These are phyloP conservation scores for Hassar affinis DNA, from an alignment of 2,113 vertebrate genomes.

Conservation along the genomic window DNA sequence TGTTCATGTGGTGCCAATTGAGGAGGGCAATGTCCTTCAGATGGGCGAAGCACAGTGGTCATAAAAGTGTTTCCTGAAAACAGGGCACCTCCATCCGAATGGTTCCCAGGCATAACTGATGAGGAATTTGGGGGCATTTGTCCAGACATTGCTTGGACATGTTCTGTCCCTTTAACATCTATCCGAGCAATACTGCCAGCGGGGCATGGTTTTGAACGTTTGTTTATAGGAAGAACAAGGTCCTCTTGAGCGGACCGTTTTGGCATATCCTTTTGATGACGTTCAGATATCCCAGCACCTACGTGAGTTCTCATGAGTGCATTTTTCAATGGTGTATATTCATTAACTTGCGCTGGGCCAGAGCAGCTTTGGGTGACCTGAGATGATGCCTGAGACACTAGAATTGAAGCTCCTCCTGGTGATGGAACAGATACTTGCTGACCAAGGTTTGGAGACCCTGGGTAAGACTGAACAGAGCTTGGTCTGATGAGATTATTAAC, in stretches of 20 bases:
- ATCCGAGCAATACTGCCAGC: slow-evolving; percentile 68
- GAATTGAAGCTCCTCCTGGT: slow-evolving; percentile 67
- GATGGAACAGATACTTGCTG: slow-evolving; percentile 77
- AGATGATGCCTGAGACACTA: slow-evolving; percentile 73
- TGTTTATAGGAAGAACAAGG: slow-evolving; percentile 81
- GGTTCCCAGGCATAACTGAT: slow-evolving; percentile 73
- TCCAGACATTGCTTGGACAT: slow-evolving; percentile 80
- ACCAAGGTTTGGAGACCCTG: slow-evolving; percentile 77
- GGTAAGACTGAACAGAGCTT: slow-evolving; percentile 78
- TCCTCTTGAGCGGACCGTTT: slow-evolving; percentile 90
- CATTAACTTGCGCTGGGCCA: slow-evolving; percentile 73
- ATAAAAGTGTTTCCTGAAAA: slow-evolving; percentile 86
- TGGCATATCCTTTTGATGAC: slow-evolving; percentile 84
- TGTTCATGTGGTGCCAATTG: slow-evolving; percentile 81
- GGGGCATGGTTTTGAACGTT: slow-evolving; percentile 88
- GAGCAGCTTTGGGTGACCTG: slow-evolving; percentile 76
- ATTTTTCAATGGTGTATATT: slow-evolving; percentile 80
- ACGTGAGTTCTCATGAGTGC: slow-evolving; percentile 73
- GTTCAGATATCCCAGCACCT: slow-evolving; percentile 71
- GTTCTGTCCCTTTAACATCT: slow-evolving; percentile 84
- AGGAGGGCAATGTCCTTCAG: slow-evolving; percentile 81
- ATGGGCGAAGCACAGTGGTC: slow-evolving; percentile 73
- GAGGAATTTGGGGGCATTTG: slow-evolving; percentile 82
- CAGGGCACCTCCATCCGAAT: slow-evolving; percentile 74
- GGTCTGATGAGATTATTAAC: slow-evolving; percentile 91